Evolutionary conservation across 2,797 vertebrate species (phyloP), one percentile per base, ranked within the genome.

Genomic region (Myotis vivesi): DNA sequence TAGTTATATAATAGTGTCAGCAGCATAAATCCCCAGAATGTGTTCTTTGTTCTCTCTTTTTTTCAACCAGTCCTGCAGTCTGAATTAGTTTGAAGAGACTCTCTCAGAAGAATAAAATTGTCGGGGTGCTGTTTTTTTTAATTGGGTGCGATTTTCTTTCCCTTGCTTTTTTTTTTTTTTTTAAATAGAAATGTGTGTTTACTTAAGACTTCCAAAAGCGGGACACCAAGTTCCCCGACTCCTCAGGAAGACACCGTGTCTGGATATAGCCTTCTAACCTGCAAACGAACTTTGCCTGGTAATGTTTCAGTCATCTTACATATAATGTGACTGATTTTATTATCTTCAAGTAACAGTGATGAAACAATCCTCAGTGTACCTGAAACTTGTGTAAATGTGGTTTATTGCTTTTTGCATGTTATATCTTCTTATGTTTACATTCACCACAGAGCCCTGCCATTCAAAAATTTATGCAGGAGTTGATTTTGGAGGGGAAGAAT

Each of bases 201-300:
- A 72, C 97, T 98, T 93, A 98, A 98, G 97, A 98, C 98, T 25
- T 98, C 98, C 66, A 28, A 57, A 96, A 98, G 94, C 33, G 98
- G 98, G 53, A 91, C 82, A 62, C 98, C 98, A 51, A 96, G 95
- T 89, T 84, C 64, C 13, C 80, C 93, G 12, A 30, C 12, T 81
- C 36, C 87, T 81, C 94, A 30, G 88, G 95, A 97, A 95, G 97
- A 98, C 41, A 75, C 97, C 62, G 3, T 96, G 1, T 98, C 98
- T 59, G 98, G 98, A 83, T 98, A 98, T 69, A 97, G 98, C 68
- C 98, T 98, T 84, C 89, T 97, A 89, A 98, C 98, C 9, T 98
- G 98, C 97, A 98, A 94, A 97, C 97, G 7, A 80, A 59, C 90
- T 81, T 75, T 96, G 15, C 96, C 93, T 64, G 97, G 97, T 97